Conservation (phyloP, 2,113 vertebrate genomes). For the Coracopsis vasa region DNA sequence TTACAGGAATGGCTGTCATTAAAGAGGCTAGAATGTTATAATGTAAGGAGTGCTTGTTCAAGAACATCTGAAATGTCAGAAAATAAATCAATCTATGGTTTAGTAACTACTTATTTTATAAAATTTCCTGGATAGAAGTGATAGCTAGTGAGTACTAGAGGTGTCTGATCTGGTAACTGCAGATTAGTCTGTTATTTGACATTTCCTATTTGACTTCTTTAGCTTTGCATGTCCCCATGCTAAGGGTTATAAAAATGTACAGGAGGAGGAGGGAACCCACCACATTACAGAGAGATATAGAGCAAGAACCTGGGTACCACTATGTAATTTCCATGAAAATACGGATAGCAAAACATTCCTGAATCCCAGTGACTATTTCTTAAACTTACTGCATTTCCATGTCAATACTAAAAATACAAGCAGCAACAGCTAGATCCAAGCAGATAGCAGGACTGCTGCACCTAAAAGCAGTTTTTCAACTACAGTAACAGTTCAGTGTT, state of each 20-base stretch:
- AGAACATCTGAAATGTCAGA: not conserved
- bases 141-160: not conserved
- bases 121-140: not conserved
- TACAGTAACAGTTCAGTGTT: not conserved
- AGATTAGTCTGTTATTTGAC: not conserved
- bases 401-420: not conserved
- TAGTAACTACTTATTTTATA: not conserved
- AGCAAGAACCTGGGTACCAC: not conserved
- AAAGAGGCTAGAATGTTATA: not conserved
- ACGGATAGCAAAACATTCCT: not conserved
- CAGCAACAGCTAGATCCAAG: not conserved
- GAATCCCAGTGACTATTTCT: not conserved
- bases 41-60: not conserved
- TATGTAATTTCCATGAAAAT: not conserved
- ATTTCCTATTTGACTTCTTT: not conserved
- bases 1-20: fast-evolving
- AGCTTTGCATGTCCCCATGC: not conserved
- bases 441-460: not conserved
- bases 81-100: not conserved
- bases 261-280: too few relatives aligned
- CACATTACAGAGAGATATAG: not conserved
- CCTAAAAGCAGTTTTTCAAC: not conserved
- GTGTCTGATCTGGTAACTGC: not conserved
- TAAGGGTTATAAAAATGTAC: not conserved
- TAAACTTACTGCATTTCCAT: not conserved